Percentiles rank a stretch among this genome's conserved stretches.
Conservation (phyloP, 2,113 vertebrate genomes). For the Tragelaphus scriptus region DNA sequence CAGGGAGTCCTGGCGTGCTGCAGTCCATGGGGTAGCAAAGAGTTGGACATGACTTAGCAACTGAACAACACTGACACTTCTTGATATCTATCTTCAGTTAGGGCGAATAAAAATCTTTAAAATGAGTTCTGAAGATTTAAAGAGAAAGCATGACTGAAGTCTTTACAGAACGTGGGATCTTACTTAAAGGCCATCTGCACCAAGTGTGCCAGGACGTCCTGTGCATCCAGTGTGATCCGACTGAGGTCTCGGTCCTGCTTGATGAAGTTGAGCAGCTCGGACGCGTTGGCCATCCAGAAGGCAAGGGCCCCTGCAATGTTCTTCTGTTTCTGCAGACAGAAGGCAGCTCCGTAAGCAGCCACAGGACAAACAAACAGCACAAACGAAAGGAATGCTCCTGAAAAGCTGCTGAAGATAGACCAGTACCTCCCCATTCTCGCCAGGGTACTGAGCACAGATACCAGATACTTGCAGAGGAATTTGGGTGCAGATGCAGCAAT, state of each 20-base stretch:
- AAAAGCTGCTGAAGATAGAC: slow-evolving; percentile 89
- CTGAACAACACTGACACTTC: background rate
- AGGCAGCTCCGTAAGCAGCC: slow-evolving; percentile 41
- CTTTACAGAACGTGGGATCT: background rate
- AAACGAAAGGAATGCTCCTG: slow-evolving; percentile 25
- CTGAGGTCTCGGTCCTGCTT: slow-evolving; percentile 97
- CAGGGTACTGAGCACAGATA: slow-evolving; percentile 78
- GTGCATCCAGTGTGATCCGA: slow-evolving; percentile 93
- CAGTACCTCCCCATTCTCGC: slow-evolving; percentile 81
- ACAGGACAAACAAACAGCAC: background rate
- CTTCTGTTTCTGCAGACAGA: slow-evolving; percentile 93
- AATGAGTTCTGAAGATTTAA: background rate
- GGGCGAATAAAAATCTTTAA: background rate
- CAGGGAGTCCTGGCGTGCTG: background rate
- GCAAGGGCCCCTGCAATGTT: slow-evolving; percentile 98
- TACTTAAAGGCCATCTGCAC: slow-evolving; percentile 99
- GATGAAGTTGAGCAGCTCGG: slow-evolving; percentile 97
- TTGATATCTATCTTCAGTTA: background rate
- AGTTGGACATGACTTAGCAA: rapidly evolving
- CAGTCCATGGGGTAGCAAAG: background rate
- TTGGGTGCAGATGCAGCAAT: background rate
- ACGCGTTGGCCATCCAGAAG: slow-evolving; percentile 99
- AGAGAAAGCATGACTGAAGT: background rate
- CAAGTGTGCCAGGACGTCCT: slow-evolving; percentile 95
- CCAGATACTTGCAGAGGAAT: slow-evolving; percentile 85